A percentile compares a stretch with the other conserved stretches of the same genome.
These are phyloP conservation scores for Gallinago media DNA, from an alignment of 2,113 vertebrate genomes.

Conservation along the genomic window DNA sequence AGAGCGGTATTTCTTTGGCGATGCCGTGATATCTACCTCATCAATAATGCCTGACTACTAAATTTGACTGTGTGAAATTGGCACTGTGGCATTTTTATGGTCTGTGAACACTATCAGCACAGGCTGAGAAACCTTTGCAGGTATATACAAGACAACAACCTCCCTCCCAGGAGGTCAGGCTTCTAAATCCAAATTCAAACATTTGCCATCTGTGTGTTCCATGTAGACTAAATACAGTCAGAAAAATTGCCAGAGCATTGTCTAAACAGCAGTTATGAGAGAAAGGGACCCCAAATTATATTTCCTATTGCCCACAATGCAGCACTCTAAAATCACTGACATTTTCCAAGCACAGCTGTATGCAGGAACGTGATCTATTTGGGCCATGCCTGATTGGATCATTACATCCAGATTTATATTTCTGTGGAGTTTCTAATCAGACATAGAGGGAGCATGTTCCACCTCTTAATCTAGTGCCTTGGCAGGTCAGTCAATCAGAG, in stretches of 20 bases:
- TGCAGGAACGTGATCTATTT: background rate
- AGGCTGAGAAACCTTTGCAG: background rate
- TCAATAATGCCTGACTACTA: background rate
- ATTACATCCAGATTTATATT: slow-evolving; percentile 34
- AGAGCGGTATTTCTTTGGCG: background rate
- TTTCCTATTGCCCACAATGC: background rate
- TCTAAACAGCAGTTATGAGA: background rate
- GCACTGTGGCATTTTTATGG: background rate
- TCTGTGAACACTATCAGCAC: background rate
- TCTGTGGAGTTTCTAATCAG: slow-evolving; percentile 36
- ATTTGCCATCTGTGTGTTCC: background rate
- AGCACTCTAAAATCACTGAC: background rate
- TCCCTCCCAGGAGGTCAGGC: background rate
- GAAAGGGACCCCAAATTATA: background rate
- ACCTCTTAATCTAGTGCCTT: slow-evolving; percentile 5
- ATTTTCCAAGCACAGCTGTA: background rate
- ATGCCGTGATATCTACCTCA: background rate
- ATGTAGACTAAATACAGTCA: background rate
- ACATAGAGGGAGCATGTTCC: background rate
- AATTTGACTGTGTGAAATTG: background rate
- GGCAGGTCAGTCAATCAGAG: slow-evolving; percentile 40
- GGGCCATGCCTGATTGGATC: background rate
- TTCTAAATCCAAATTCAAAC: slow-evolving; percentile 23
- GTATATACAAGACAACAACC: background rate
- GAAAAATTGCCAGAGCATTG: slow-evolving; percentile 12